phyloP scores from a whole-genome alignment of 2,888 invertebrate species.

The Meandrusa payeni region DNA sequence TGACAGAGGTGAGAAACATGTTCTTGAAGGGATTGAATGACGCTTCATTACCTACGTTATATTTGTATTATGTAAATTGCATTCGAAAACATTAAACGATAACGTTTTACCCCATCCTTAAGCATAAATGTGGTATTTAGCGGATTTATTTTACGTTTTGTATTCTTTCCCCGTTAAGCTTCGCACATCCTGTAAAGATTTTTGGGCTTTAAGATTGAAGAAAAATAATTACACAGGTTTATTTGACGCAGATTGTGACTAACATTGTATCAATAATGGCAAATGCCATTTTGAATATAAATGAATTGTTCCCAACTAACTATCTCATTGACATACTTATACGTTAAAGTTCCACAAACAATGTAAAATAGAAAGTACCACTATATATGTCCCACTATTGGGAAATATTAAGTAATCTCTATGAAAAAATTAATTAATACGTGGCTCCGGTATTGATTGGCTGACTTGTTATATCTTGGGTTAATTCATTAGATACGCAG shows the following conservation, averaged over 20 bases:
- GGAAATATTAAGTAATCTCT: too few relatives aligned
- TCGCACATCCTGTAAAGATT: constrained; percentile 40
- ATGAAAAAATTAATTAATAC: too few relatives aligned
- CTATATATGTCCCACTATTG: too few relatives aligned
- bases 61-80: too few relatives aligned
- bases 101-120: constrained; percentile 23
- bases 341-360: too few relatives aligned
- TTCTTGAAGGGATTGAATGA: constrained; percentile 49
- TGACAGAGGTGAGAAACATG: constrained; percentile 61
- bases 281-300: neutral
- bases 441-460: too few relatives aligned
- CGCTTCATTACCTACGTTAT: constrained; percentile 38
- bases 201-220: constrained; percentile 33
- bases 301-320: constrained; percentile 10
- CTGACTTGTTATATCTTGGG: too few relatives aligned
- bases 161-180: constrained; percentile 44
- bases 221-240: constrained; percentile 33
- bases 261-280: constrained; percentile 24
- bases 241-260: constrained; percentile 29
- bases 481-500: too few relatives aligned
- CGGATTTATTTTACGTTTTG: constrained; percentile 36
- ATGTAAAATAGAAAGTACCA: too few relatives aligned
- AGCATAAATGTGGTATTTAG: constrained; percentile 27
- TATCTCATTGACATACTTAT: constrained; percentile 4
- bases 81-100: constrained; percentile 35